phyloP scores from a whole-genome alignment of 2,888 invertebrate genomes.

The Acanthacorydalis orientalis region DNA sequence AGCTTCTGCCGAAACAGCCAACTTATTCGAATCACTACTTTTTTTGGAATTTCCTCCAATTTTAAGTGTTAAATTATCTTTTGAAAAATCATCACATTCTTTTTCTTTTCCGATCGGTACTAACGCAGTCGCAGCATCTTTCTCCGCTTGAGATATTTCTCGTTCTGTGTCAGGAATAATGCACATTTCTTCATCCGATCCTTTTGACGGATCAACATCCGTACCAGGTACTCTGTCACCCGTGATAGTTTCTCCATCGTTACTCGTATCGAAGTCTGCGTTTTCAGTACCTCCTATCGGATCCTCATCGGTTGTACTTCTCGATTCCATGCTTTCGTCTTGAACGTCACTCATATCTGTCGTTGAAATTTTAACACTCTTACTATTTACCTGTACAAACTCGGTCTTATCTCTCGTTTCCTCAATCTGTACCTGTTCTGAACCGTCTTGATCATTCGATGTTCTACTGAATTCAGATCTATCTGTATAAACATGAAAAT shows the following conservation, averaged over 20 bases:
- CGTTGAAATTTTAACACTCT: neutral
- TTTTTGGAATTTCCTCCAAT: neutral
- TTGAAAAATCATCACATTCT: neutral
- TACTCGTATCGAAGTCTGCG: neutral
- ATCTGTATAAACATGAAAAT: too few relatives aligned
- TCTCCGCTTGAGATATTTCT: conserved; percentile 49
- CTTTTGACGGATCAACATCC: conserved; percentile 18
- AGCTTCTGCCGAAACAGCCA: neutral
- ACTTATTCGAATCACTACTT: too few relatives aligned
- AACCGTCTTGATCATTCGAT: too few relatives aligned
- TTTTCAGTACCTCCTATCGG: neutral
- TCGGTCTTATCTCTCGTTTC: neutral
- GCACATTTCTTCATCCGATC: conserved; percentile 50
- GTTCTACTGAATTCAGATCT: too few relatives aligned
- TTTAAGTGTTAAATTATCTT: neutral
- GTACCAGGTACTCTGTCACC: neutral
- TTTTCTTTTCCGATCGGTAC: conserved; percentile 5
- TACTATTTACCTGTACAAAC: conserved; percentile 5
- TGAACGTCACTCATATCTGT: neutral
- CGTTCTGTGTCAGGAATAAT: conserved; percentile 50
- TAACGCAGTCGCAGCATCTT: conserved; percentile 31
- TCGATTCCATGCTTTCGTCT: neutral
- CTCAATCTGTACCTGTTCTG: neutral
- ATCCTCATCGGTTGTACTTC: neutral
- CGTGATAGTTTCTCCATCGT: neutral